Base-by-base conservation (phyloP, 1,140 invertebrate genomes). In the Cryptotermes secundus region DNA sequence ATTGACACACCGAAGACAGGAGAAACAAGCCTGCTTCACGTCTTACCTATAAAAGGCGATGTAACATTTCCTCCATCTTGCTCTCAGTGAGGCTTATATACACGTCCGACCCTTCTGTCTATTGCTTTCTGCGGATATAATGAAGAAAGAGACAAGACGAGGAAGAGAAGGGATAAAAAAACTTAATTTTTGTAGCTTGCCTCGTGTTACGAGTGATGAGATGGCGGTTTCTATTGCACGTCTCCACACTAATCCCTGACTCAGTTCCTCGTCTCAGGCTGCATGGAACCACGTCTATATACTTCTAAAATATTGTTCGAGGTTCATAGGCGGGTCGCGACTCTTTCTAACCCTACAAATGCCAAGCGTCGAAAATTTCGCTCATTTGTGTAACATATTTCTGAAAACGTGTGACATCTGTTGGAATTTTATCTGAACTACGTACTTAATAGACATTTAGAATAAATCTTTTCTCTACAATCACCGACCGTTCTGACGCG, bases 11-110 rank as follows among this genome's bases (percentile, higher is more conserved):
- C 31, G 26, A 72, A 72, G 59, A 72, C 59, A 72, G 26, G 59
- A n/a, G 59, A 72, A 72, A 26, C 59, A 72, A 72, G 26, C 26
- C 59, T 31, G 59, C 31, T 72, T 7, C 59, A 31, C 26, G 59
- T 72, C 59, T 72, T 72, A 72, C 59, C 59, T 72, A 72, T 72
- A 72, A 72, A 72, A 72, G 59, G 16, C 59, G 59, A 72, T n/a
- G 26, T 72, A 6, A 2, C 59, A 72, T 72, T 31, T 72, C 31
- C 26, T 31, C 31, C 59, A 31, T 72, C 59, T 72, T 72, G 26
- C 31, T 7, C 59, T 31, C 26, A 31, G 7, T 72, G 31, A 72
- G 59, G 26, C n/a, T 72, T 31, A 72, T 72, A n/a, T 31, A 72
- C 59, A n/a, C 59, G n/a, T 72, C 4, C 2, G 3, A 72, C 59